phyloP scores from a whole-genome alignment of 1,140 invertebrate species.

The Macrobrachium rosenbergii region DNA sequence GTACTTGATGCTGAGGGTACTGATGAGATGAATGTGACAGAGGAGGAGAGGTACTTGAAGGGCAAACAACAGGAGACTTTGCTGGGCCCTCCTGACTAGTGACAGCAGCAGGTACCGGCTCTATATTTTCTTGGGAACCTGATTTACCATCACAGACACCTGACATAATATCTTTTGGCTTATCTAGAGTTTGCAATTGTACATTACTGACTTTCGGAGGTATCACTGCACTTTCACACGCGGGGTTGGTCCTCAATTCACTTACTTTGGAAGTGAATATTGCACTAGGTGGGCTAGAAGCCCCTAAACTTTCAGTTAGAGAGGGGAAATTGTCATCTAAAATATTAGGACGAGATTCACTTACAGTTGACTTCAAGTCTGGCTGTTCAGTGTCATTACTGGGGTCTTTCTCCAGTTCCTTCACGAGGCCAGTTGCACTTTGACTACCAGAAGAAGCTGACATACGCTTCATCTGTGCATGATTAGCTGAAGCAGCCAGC shows the following conservation, averaged over 20 bases:
- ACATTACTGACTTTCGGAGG: constrained; percentile 13
- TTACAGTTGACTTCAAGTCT: constrained; percentile 13
- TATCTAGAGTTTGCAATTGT: not conserved
- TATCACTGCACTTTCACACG: constrained; percentile 16
- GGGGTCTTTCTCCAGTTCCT: constrained; percentile 35
- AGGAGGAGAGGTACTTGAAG: not conserved
- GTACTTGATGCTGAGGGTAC: constrained; percentile 19
- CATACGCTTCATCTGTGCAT: constrained; percentile 61
- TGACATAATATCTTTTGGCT: too few relatives aligned
- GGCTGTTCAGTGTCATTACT: constrained; percentile 22
- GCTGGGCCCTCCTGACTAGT: not conserved
- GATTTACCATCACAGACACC: constrained; percentile 1
- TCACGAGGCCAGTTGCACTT: constrained; percentile 14
- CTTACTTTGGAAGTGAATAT: constrained; percentile 28
- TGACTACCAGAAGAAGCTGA: not conserved
- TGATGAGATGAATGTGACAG: constrained; percentile 10
- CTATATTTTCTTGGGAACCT: too few relatives aligned
- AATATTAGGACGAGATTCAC: constrained; percentile 54
- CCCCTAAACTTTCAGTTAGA: constrained; percentile 52
- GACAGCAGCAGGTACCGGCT: too few relatives aligned
- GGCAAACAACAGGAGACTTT: constrained; percentile 6
- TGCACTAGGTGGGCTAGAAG: constrained; percentile 30
- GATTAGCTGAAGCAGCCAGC: constrained; percentile 62
- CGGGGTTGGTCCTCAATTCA: constrained; percentile 36
- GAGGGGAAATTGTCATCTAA: constrained; percentile 57